These are phyloP conservation scores for Anoncus sp. DNA, from an alignment of 2,888 invertebrate genomes.

Conservation along the genomic window DNA sequence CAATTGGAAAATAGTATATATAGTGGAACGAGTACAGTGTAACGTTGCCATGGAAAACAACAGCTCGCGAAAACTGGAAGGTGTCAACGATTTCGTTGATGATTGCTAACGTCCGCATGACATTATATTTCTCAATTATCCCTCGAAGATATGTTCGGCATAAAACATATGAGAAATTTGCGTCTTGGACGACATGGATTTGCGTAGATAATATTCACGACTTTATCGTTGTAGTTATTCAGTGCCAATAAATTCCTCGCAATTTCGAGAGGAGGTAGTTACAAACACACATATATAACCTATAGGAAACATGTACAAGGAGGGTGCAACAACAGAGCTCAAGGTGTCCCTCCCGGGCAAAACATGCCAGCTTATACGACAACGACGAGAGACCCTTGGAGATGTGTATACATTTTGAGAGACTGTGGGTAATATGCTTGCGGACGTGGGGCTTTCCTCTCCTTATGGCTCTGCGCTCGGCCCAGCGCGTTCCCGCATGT, in stretches of 20 bases:
- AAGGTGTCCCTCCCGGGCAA: slow-evolving; percentile 49
- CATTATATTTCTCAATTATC: neutral
- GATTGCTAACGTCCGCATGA: too few species aligned
- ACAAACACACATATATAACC: neutral
- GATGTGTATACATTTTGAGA: slow-evolving; percentile 27
- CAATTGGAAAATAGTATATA: too few species aligned
- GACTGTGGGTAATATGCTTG: slow-evolving; percentile 24
- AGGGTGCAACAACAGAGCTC: slow-evolving; percentile 14
- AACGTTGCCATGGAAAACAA: too few species aligned
- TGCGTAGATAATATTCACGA: slow-evolving; percentile 29
- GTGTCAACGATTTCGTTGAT: too few species aligned
- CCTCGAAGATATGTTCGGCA: neutral
- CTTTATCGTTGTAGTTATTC: neutral
- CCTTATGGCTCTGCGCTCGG: slow-evolving; percentile 67
- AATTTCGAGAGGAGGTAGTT: slow-evolving; percentile 16
- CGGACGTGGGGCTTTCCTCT: slow-evolving; percentile 22
- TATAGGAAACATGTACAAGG: slow-evolving; percentile 27
- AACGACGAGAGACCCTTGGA: slow-evolving; percentile 20
- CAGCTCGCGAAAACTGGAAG: too few species aligned
- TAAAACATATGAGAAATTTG: neutral
- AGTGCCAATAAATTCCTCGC: slow-evolving; percentile 25
- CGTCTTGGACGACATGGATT: slow-evolving; percentile 3
- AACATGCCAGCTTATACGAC: slow-evolving; percentile 49
- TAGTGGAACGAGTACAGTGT: too few species aligned
- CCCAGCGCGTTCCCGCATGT: slow-evolving; percentile 47